Base-by-base conservation (phyloP, 2,797 vertebrate species). In the Gallirallus australis region DNA sequence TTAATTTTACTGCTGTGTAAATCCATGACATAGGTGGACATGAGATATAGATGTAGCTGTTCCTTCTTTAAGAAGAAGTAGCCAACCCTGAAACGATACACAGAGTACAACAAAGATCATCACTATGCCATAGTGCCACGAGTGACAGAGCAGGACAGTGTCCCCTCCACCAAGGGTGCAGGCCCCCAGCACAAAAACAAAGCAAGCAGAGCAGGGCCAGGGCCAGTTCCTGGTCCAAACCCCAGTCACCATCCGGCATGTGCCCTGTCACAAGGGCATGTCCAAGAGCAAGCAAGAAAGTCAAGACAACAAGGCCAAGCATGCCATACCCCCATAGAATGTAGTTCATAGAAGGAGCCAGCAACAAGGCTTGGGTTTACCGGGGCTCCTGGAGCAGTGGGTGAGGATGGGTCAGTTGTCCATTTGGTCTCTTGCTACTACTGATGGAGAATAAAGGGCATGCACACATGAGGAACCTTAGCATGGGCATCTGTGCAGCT, bases 241-340 rank as follows among this genome's bases (percentile, higher is more conserved):
- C 6, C 15, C 2, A 1, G 20, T 11, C 7, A 2, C 31, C 33
- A 78, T 20, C 9, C 57, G 50, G 6, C 19, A 56, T 0, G 0
- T 40, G 11, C 24, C 6, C 14, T 33, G 14, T 64, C 25, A 53
- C 13, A 60, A 69, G 28, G n/a, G 4, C 15, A 40, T 24, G 28
- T 45, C 84, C 75, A 70, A 82, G 7, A 3, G 7, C 39, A 80
- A 85, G n/a, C 12, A 66, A 33, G 31, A 52, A 85, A 57, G 11
- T n/a, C 61, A 78, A 53, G 42, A 45, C 37, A 82, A 27, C 6
- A 47, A 60, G 28, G n/a, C 9, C 15, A 33, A 18, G 57, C 12
- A 47, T 16, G 52, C 5, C 27, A 25, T 30, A 42, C 4, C 28
- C 12, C 45, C 5, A 19, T n/a, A 35, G 23, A 27, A 4, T 0